A percentile compares a stretch with the other conserved stretches of the same genome.
phyloP scores from a whole-genome alignment of 1,140 invertebrate genomes.

The Drosophila lini region DNA sequence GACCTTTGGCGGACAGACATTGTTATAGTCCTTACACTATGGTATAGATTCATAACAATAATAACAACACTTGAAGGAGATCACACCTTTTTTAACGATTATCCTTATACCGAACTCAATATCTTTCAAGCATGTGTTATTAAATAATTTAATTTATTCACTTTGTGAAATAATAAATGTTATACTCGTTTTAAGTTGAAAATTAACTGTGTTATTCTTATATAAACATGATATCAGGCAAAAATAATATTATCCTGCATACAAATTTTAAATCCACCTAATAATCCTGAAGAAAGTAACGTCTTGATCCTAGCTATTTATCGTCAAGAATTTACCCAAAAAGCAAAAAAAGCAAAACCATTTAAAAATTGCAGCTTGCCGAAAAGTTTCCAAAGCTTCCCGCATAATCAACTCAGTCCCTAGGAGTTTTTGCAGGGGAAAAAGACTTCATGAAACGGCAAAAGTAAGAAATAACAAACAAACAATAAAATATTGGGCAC shows the following conservation, averaged over 20 bases:
- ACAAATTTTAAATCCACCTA: not conserved
- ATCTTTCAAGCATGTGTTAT: not conserved
- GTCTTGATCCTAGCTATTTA: constrained; percentile 39
- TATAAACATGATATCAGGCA: not conserved
- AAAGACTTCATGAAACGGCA: constrained; percentile 55
- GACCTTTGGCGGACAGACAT: constrained; percentile 8
- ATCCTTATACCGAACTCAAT: not conserved
- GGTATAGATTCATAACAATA: not conserved
- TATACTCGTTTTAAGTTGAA: no score
- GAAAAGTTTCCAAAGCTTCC: constrained; percentile 52
- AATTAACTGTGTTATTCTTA: not conserved
- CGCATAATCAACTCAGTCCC: constrained; percentile 68
- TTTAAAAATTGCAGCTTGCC: constrained; percentile 46
- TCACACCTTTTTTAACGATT: not conserved
- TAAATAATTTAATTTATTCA: not conserved
- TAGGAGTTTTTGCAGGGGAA: constrained; percentile 27
- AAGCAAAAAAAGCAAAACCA: constrained; percentile 18
- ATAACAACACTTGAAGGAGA: not conserved
- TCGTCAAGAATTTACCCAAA: constrained; percentile 11
- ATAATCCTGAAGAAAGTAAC: not conserved
- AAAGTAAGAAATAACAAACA: constrained; percentile 71
- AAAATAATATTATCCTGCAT: not conserved
- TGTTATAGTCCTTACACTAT: not conserved
- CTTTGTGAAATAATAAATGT: not conserved
- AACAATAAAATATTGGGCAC: constrained; percentile 85